phyloP scores from a whole-genome alignment of 2,888 invertebrate genomes.

The Flexamia atlantica region DNA sequence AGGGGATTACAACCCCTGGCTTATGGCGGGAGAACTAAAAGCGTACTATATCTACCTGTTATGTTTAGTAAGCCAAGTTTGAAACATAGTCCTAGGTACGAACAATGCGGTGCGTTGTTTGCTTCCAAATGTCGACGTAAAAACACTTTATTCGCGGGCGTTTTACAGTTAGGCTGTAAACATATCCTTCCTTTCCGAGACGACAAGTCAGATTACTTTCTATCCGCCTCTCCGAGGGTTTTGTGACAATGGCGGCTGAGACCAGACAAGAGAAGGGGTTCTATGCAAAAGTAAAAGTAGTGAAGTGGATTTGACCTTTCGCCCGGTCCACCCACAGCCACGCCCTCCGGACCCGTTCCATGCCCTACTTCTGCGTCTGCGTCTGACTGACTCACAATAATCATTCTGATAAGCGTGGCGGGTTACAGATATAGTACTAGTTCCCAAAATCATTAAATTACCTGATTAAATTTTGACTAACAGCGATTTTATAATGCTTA shows the following conservation, averaged over 20 bases:
- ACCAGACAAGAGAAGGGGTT: conserved; percentile 29
- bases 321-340: conserved; percentile 45
- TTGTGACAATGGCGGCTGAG: conserved; percentile 3
- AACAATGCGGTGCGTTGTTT: no score
- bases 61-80: no score
- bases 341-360: conserved; percentile 47
- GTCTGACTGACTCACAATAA: conserved; percentile 1
- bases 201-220: conserved; percentile 14
- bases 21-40: no score
- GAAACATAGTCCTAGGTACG: no score
- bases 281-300: conserved; percentile 51
- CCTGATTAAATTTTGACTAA: no score
- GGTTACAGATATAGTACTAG: no score
- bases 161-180: not conserved
- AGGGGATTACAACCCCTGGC: no score
- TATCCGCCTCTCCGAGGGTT: conserved; percentile 10
- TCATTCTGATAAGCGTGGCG: not conserved
- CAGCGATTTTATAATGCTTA: no score
- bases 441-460: no score
- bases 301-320: conserved; percentile 50
- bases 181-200: not conserved
- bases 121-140: not conserved
- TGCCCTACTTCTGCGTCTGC: conserved; percentile 36
- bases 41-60: no score
- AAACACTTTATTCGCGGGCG: not conserved